Percentiles rank a stretch among this genome's conserved stretches.
Evolutionary conservation across 1,140 invertebrate genomes (phyloP).

Genomic region (Scaptomyza graminum): DNA sequence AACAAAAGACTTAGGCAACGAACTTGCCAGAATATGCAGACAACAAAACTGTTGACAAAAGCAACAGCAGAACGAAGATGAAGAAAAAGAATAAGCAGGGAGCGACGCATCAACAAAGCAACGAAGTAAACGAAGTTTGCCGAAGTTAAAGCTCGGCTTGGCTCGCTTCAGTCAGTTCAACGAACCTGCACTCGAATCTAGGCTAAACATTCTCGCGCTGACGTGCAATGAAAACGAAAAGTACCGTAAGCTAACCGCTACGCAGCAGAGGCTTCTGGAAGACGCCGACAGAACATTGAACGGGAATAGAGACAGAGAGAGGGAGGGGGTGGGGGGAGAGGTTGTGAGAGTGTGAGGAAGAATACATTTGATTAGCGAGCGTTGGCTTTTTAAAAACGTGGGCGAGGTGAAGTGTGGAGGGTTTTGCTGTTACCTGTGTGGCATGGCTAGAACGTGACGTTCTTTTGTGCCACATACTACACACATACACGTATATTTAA

Average conservation of each 20-base stretch:
- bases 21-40: conserved; percentile 59
- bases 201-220: conserved; percentile 83
- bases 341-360: neutral
- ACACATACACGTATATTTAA: neutral
- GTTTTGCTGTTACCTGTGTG: conserved; percentile 36
- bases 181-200: conserved; percentile 83
- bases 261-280: conserved; percentile 59
- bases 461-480: conserved; percentile 58
- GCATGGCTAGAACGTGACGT: conserved; percentile 71
- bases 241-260: conserved; percentile 84
- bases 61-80: conserved; percentile 9
- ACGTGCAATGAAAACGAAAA: conserved; percentile 84
- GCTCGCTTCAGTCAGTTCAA: conserved; percentile 66
- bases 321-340: neutral
- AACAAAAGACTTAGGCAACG: conserved; percentile 71
- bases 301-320: neutral
- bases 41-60: conserved; percentile 28
- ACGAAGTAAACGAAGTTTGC: conserved; percentile 6
- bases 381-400: conserved; percentile 39
- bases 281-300: conserved; percentile 59
- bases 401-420: conserved; percentile 12
- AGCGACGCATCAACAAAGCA: conserved; percentile 8
- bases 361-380: conserved; percentile 51
- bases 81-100: conserved; percentile 11
- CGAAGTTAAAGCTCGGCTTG: conserved; percentile 15